Conservation (phyloP, 2,113 vertebrate genomes). For the Pholis gunnellus region DNA sequence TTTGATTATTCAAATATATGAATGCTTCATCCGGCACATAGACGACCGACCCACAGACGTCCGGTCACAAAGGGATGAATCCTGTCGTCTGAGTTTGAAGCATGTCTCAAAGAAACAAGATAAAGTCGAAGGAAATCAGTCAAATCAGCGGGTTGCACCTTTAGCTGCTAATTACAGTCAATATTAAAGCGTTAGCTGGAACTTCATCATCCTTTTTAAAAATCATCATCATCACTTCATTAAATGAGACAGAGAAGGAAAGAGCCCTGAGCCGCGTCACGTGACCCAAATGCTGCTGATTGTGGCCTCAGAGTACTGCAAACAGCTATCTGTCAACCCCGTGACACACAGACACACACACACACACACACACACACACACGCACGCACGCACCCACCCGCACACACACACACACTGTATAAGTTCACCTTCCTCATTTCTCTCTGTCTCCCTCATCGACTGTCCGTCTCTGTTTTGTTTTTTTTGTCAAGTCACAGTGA, state of each 20-base stretch:
- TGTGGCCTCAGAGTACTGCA: background rate
- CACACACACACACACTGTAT: conserved; percentile 7
- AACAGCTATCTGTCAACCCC: background rate
- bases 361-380: conserved; percentile 22
- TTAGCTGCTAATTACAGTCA: no score
- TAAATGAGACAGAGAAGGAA: background rate
- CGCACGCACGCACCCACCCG: conserved; percentile 20
- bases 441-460: background rate
- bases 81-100: no score
- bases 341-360: conserved; percentile 6
- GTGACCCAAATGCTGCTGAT: background rate
- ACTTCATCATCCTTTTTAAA: background rate
- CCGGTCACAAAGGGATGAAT: no score
- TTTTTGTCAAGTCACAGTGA: conserved; percentile 73
- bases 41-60: no score
- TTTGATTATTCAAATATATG: no score
- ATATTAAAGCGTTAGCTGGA: no score
- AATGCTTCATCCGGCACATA: no score
- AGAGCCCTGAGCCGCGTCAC: background rate
- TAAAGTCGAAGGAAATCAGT: no score
- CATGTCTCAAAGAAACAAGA: no score
- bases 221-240: conserved; percentile 13
- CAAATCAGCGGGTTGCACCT: no score
- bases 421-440: conserved; percentile 16
- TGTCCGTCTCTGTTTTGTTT: conserved; percentile 1